Conservation (phyloP, 2,797 vertebrate species). For the Sardinella longiceps region DNA sequence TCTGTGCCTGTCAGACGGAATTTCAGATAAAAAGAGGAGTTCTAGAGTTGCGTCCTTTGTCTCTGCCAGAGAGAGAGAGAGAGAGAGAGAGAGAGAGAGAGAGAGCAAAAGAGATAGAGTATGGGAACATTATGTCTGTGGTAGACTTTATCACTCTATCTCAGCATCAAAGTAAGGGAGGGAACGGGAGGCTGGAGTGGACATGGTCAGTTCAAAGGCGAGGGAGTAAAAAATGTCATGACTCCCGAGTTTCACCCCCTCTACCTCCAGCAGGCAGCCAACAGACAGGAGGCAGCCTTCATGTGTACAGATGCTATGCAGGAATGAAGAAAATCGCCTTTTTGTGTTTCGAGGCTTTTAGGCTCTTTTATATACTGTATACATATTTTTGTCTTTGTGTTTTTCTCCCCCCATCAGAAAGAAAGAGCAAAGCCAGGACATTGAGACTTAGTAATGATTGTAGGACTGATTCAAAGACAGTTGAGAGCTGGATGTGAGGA, state of each 20-base stretch:
- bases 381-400: neutral
- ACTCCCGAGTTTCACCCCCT: neutral
- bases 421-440: neutral
- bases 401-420: neutral
- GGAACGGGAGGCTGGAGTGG: neutral
- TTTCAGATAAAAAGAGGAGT: slow-evolving; percentile 4
- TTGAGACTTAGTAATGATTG: neutral
- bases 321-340: neutral
- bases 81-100: neutral
- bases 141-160: slow-evolving; percentile 4
- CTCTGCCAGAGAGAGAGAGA: neutral
- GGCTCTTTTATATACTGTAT: neutral
- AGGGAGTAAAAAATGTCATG: neutral
- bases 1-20: neutral
- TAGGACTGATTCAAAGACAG: neutral
- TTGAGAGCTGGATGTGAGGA: neutral
- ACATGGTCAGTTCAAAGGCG: neutral
- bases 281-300: neutral
- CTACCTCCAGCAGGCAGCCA: neutral
- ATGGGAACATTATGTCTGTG: neutral
- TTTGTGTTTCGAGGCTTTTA: neutral
- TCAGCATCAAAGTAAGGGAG: neutral
- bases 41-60: neutral
- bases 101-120: neutral
- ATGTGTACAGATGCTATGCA: neutral